phyloP scores from a whole-genome alignment of 2,888 invertebrate species.

The Dryobotodes eremita region DNA sequence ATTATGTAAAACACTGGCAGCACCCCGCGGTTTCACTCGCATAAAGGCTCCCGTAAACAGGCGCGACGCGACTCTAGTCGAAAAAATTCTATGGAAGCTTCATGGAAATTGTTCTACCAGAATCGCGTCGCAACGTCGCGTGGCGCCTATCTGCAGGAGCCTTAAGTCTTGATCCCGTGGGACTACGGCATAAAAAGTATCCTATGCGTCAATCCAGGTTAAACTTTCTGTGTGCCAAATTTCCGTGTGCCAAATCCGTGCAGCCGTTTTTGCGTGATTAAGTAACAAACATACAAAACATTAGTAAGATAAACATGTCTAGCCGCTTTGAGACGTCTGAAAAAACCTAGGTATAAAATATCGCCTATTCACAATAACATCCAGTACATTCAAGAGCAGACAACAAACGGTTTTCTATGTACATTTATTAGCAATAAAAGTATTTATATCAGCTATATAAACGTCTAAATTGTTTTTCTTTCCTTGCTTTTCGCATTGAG shows the following conservation, averaged over 20 bases:
- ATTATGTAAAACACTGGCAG: not conserved
- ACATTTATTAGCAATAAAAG: slow-evolving; percentile 44
- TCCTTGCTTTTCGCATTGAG: slow-evolving; percentile 18
- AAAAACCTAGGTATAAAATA: not conserved
- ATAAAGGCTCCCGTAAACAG: not conserved
- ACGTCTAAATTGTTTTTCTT: slow-evolving; percentile 21
- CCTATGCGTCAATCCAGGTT: no score
- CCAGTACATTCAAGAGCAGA: not conserved
- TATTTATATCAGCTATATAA: slow-evolving; percentile 22
- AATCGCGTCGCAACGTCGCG: no score
- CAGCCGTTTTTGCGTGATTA: not conserved
- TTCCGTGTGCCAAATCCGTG: not conserved
- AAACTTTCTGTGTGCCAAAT: no score
- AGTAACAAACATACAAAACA: not conserved
- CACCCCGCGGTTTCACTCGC: not conserved
- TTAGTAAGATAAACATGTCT: not conserved
- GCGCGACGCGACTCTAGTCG: no score
- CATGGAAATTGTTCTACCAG: no score
- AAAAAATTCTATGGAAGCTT: no score
- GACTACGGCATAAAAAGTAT: not conserved
- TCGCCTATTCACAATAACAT: not conserved
- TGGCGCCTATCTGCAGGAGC: no score
- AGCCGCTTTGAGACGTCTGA: not conserved
- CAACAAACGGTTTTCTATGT: slow-evolving; percentile 8
- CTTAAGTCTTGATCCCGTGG: not conserved